Percentiles rank a stretch among this genome's conserved stretches.
These are phyloP conservation scores for Nebria salina DNA, from an alignment of 2,888 invertebrate species.

Conservation along the genomic window DNA sequence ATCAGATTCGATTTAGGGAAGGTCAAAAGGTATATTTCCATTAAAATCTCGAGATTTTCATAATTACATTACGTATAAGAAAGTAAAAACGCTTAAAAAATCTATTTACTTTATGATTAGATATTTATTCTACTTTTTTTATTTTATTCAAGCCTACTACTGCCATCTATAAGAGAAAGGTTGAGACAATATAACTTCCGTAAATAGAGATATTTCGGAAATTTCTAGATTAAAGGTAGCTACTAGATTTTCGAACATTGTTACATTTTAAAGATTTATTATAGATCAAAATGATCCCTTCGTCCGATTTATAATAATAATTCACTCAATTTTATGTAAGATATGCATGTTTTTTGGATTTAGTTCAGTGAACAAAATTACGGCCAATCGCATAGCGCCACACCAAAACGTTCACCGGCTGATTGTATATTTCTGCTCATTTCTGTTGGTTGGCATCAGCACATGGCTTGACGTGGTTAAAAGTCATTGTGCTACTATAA, in stretches of 20 bases:
- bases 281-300: background rate
- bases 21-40: no score
- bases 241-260: background rate
- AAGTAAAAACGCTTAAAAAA: no score
- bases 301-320: background rate
- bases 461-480: slow-evolving; percentile 54
- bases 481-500: slow-evolving; percentile 16
- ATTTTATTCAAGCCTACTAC: background rate
- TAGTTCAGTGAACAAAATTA: background rate
- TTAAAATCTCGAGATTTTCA: no score
- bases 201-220: background rate
- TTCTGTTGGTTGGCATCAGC: slow-evolving; percentile 42
- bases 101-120: no score
- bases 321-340: background rate
- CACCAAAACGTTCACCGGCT: slow-evolving; percentile 49
- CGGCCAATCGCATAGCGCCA: slow-evolving; percentile 51
- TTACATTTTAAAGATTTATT: background rate
- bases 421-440: slow-evolving; percentile 47
- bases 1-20: no score
- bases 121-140: slow-evolving; percentile 48
- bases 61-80: no score
- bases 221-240: background rate
- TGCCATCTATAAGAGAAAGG: background rate
- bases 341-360: background rate
- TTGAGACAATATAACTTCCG: background rate